Conservation (phyloP, 2,113 vertebrate species). For the Cryptoleucopteryx plumbea region DNA sequence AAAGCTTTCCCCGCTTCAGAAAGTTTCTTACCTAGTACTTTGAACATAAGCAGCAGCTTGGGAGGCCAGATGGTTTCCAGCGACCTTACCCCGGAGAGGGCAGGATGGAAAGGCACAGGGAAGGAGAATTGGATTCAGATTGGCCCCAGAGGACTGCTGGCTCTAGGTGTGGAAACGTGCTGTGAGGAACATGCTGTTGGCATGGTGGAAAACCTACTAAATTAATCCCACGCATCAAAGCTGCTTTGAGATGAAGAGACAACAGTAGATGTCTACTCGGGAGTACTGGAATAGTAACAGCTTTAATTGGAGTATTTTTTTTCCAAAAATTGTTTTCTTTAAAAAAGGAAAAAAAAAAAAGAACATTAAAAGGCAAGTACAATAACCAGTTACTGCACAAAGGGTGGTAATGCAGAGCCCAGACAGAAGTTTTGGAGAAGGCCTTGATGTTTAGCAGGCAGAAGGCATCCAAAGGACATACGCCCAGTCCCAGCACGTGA, state of each 20-base stretch:
- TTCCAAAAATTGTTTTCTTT: background rate
- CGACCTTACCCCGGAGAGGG: rapidly evolving
- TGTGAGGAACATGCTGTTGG: rapidly evolving
- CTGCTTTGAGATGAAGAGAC: background rate
- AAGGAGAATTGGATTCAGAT: background rate
- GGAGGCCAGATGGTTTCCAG: background rate
- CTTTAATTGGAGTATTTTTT: background rate
- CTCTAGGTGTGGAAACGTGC: background rate
- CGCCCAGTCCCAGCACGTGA: rapidly evolving
- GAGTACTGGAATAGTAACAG: background rate
- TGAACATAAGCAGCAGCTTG: background rate
- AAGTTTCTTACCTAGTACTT: background rate
- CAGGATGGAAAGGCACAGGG: background rate
- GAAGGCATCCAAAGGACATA: background rate
- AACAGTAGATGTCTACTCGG: background rate
- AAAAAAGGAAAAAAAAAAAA: background rate
- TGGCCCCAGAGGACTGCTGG: background rate
- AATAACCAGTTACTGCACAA: background rate
- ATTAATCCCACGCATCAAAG: background rate
- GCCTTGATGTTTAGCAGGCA: rapidly evolving
- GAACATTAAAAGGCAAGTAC: background rate
- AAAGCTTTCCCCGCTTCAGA: background rate
- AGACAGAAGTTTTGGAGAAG: background rate
- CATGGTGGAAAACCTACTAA: background rate
- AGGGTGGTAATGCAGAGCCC: background rate